Evolutionary conservation across 92 coral and sea anemone species (phyloP).

Genomic region (Paramuricea clavata): DNA sequence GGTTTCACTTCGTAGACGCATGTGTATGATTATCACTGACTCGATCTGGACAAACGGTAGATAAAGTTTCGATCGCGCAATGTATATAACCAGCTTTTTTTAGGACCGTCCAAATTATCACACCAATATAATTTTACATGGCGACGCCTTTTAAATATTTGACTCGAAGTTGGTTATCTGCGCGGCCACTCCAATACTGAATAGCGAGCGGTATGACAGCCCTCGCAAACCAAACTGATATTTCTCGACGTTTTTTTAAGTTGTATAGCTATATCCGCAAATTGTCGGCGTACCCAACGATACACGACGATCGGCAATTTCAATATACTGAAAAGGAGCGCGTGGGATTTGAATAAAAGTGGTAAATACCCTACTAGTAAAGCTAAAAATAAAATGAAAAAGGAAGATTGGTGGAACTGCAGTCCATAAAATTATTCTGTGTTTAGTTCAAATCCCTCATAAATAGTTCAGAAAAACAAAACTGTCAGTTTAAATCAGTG

Average conservation of each 20-base stretch:
- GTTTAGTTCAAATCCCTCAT: too few species aligned
- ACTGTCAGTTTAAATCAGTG: too few species aligned
- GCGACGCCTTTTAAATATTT: neutral
- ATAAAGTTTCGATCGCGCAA: neutral
- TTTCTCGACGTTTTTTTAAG: slow-evolving; percentile 33
- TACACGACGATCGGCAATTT: neutral
- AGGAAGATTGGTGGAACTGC: too few species aligned
- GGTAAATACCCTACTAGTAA: too few species aligned
- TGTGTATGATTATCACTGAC: neutral
- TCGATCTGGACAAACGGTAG: neutral
- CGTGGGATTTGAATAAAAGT: too few species aligned
- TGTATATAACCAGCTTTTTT: neutral
- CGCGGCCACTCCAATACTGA: neutral
- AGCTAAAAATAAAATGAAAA: too few species aligned
- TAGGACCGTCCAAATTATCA: neutral
- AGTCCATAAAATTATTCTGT: too few species aligned
- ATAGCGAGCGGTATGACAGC: too few species aligned
- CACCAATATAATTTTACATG: neutral
- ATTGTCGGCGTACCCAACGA: slow-evolving; percentile 32
- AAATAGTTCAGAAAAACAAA: too few species aligned
- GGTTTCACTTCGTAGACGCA: neutral
- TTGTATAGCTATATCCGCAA: slow-evolving; percentile 65
- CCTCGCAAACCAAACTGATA: neutral
- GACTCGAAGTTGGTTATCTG: neutral
- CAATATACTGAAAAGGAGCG: too few species aligned